Base-by-base conservation (phyloP, 2,797 vertebrate species). In the Chelon auratus region DNA sequence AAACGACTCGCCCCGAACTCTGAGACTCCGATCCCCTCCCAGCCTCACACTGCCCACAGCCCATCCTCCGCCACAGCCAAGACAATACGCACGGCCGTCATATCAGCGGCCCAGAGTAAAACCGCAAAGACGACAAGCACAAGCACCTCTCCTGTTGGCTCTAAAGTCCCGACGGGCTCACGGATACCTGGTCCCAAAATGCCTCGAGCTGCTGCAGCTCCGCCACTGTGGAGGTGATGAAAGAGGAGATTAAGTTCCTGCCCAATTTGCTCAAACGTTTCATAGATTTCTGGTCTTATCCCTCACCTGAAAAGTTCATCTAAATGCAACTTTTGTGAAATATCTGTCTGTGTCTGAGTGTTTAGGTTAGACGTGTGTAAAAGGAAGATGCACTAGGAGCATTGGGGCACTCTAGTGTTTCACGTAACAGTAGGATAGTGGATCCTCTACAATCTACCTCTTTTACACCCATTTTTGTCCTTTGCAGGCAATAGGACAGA, bases 51-150 rank as follows among this genome's bases (percentile, higher is more conserved):
- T 0, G 53, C 86, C 43, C 88, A 90, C 72, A 92, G 88, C 71
- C 91, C 93, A 0, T 87, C 93, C 18, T 92, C 94, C 0, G 75
- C 89, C 39, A 93, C 89, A 0, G 91, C 94, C 14, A 95, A 95
- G 89, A 94, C 91, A 9, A 91, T 95, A 77, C 93, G 94, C 71
- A 94, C 94, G 0, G 80, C 94, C 13, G 93, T 94, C 55, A 92
- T 94, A 77, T 89, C 91, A 0, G 93, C 92, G 42, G 92, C 94
- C 39, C 87, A 84, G 20, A 89, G 63, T 72, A 95, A 94, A 89
- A 83, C 82, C 0, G 76, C 88, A 67, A 95, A 94, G 87, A 87
- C 87, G 0, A 67, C 86, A 17, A 78, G 73, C 67, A 18, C 81
- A 2, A 73, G 70, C 45, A 5, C 69, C 42, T 80, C 88, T 50